Evolutionary conservation across 2,888 invertebrate species (phyloP).

Genomic region (Gastrophysa polygoni): DNA sequence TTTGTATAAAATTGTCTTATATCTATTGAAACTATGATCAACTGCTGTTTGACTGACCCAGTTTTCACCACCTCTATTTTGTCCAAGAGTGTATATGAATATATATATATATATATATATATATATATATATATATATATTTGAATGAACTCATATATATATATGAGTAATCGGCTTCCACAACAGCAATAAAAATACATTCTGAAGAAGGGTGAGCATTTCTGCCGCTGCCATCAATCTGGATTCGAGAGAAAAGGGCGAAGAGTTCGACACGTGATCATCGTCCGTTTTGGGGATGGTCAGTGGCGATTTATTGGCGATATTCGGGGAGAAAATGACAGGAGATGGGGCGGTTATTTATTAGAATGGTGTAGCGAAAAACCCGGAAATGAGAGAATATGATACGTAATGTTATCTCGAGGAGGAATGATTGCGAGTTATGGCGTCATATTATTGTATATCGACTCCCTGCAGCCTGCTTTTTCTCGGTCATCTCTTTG

Average conservation of each 20-base stretch:
- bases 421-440: not conserved
- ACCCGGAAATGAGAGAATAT: not conserved
- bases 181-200: constrained; percentile 32
- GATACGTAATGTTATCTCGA: constrained; percentile 1
- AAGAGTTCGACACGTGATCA: constrained; percentile 27
- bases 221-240: constrained; percentile 24
- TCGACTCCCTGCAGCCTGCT: not conserved
- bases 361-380: not conserved
- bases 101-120: no score
- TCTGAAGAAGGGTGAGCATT: not conserved
- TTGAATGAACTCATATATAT: no score
- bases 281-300: constrained; percentile 28
- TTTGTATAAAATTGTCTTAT: no score
- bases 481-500: no score
- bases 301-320: constrained; percentile 19
- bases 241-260: constrained; percentile 25
- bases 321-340: constrained; percentile 1
- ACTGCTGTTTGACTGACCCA: no score
- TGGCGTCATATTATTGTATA: not conserved
- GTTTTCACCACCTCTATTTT: no score
- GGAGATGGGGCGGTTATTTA: not conserved
- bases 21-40: no score
- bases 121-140: no score
- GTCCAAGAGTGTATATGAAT: no score
- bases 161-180: constrained; percentile 11